Percentiles rank a stretch among this genome's conserved stretches.
These are phyloP conservation scores for Chamaetylas fuelleborni DNA, from an alignment of 2,113 vertebrate genomes.

Conservation along the genomic window DNA sequence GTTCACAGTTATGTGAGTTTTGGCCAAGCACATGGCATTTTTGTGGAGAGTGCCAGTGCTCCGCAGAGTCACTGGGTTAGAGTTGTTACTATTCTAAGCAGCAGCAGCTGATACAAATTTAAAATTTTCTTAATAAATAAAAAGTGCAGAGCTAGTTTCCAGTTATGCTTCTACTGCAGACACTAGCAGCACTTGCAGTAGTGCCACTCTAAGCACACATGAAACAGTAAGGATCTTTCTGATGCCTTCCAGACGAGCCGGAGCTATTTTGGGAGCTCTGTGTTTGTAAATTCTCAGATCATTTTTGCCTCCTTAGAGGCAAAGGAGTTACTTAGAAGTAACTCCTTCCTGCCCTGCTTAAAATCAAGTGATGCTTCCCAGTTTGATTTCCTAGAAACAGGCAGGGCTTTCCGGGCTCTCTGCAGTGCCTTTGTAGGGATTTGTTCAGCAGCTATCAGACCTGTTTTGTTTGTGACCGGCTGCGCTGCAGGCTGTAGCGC, in stretches of 20 bases:
- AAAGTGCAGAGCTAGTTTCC: constrained; percentile 11
- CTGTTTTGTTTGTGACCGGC: not conserved
- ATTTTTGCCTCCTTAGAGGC: not conserved
- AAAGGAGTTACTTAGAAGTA: not conserved
- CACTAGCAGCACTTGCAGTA: not conserved
- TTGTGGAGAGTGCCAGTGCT: not conserved
- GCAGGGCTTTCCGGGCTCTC: not conserved
- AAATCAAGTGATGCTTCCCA: not conserved
- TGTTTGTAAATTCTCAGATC: constrained; percentile 38
- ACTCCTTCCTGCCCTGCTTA: not conserved
- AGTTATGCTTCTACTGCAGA: not conserved
- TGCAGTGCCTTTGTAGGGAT: not conserved
- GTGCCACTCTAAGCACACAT: not conserved
- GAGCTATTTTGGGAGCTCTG: constrained; percentile 20
- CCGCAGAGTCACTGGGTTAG: not conserved
- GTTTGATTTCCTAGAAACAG: not conserved
- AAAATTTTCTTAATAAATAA: not conserved
- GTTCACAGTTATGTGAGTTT: not conserved
- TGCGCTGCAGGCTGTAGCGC: not conserved
- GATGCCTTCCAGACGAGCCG: constrained; percentile 46
- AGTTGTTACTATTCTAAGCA: constrained; percentile 27
- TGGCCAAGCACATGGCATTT: not conserved
- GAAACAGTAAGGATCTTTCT: constrained; percentile 43
- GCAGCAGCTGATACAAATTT: constrained; percentile 50
- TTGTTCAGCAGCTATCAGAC: not conserved